A percentile compares a stretch with the other conserved stretches of the same genome.
These are phyloP conservation scores for Mechanitis messenoides DNA, from an alignment of 2,888 invertebrate genomes.

Conservation along the genomic window DNA sequence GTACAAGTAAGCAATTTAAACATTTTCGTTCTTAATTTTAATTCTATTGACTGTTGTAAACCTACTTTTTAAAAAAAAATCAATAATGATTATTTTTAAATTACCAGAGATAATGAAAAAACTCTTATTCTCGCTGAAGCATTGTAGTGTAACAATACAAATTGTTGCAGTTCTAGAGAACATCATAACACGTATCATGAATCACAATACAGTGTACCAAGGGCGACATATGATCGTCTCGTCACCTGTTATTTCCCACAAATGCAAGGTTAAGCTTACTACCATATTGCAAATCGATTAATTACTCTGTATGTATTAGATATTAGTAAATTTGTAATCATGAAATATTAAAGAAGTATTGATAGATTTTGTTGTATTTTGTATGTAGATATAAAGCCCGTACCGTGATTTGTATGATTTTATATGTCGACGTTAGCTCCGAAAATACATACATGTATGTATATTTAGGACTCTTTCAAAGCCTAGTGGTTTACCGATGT, in stretches of 20 bases:
- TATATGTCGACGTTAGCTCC: too few relatives aligned
- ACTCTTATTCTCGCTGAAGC: background rate
- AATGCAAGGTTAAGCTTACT: slow-evolving; percentile 11
- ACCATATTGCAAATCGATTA: background rate
- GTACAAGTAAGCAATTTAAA: too few relatives aligned
- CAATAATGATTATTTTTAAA: too few relatives aligned
- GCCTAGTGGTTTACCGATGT: too few relatives aligned
- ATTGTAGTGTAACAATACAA: background rate
- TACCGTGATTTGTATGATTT: background rate
- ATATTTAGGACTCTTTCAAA: too few relatives aligned
- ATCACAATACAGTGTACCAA: slow-evolving; percentile 15
- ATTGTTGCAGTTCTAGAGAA: slow-evolving; percentile 11
- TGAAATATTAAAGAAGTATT: too few relatives aligned
- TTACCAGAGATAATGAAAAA: too few relatives aligned
- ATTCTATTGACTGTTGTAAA: too few relatives aligned
- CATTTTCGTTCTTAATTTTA: too few relatives aligned
- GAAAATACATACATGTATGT: too few relatives aligned
- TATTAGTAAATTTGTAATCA: too few relatives aligned
- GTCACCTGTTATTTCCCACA: slow-evolving; percentile 22
- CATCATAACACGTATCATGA: slow-evolving; percentile 3
- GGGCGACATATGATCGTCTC: slow-evolving; percentile 12
- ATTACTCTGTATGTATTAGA: background rate
- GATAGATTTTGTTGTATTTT: background rate
- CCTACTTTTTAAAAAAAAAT: too few relatives aligned
- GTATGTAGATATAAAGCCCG: background rate